These are phyloP conservation scores for Homarus gammarus DNA, from an alignment of 2,888 invertebrate species.

Conservation along the genomic window DNA sequence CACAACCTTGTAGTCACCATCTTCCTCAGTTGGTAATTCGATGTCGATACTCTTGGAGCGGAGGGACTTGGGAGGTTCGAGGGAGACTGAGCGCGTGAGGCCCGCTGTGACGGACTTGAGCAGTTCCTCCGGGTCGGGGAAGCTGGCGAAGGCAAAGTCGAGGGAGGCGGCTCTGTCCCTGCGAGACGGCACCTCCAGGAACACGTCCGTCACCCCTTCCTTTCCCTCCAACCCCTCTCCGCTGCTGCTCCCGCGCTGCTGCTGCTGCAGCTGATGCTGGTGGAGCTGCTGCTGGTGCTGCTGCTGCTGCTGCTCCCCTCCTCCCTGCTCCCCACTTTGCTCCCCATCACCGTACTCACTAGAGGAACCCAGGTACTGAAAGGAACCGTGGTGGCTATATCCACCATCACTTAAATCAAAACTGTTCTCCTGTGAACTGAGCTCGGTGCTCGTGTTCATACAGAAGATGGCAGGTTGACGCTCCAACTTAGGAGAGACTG, in stretches of 20 bases:
- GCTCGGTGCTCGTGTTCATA: constrained; percentile 69
- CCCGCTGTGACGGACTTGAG: constrained; percentile 44
- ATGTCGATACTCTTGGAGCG: constrained; percentile 92
- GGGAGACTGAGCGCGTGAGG: constrained; percentile 79
- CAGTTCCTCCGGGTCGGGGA: constrained; percentile 75
- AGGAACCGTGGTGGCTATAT: constrained; percentile 70
- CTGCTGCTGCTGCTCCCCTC: not conserved
- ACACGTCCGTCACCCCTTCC: constrained; percentile 84
- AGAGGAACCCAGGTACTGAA: constrained; percentile 71
- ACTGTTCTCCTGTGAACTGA: constrained; percentile 73
- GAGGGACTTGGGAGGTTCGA: constrained; percentile 81
- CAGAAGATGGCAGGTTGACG: constrained; percentile 83
- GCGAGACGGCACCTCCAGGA: constrained; percentile 88
- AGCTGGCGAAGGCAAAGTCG: constrained; percentile 88
- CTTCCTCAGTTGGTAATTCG: constrained; percentile 90
- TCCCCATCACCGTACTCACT: constrained; percentile 81
- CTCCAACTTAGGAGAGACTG: constrained; percentile 82
- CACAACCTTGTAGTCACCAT: constrained; percentile 91
- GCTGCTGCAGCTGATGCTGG: too few species aligned
- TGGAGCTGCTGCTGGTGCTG: too few species aligned
- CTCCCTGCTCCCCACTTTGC: constrained; percentile 78
- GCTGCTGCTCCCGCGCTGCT: not conserved
- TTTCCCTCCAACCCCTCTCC: constrained; percentile 78
- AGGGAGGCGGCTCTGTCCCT: constrained; percentile 92
- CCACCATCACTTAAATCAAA: constrained; percentile 72